These are phyloP conservation scores for Muscicapa adusta DNA, from an alignment of 2,113 vertebrate genomes.

Conservation along the genomic window DNA sequence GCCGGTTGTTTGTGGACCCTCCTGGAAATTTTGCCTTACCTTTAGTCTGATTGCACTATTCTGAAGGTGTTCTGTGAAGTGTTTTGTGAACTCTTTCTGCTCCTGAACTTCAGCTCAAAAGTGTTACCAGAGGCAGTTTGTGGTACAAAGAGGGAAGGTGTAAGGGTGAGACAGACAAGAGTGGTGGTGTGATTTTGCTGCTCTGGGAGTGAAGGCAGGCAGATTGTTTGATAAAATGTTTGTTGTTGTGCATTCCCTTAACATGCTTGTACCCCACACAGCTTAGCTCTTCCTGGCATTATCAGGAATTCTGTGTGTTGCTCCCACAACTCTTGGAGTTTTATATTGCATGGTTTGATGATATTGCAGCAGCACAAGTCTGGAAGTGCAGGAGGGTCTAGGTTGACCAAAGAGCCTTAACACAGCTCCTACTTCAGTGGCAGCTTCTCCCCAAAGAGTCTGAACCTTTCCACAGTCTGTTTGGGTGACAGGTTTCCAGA, in stretches of 20 bases:
- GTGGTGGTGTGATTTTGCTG: background rate
- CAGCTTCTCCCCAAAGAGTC: background rate
- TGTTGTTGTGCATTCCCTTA: background rate
- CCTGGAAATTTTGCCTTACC: background rate
- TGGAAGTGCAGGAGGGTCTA: background rate
- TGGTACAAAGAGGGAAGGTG: background rate
- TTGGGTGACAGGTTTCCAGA: background rate
- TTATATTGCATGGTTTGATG: background rate
- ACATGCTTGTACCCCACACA: background rate
- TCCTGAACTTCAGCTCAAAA: background rate
- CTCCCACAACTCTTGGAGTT: background rate
- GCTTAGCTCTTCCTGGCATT: background rate
- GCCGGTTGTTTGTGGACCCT: background rate
- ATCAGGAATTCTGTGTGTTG: background rate
- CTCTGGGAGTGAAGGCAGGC: background rate
- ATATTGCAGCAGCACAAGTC: background rate
- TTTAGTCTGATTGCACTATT: background rate
- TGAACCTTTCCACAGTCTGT: background rate
- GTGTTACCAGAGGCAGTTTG: background rate
- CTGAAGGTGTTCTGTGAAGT: background rate
- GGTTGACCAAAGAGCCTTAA: accelerated
- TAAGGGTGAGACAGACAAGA: background rate
- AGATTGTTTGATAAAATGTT: background rate
- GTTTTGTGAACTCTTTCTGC: background rate
- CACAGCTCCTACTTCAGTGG: background rate